These are phyloP conservation scores for Pseudonaja textilis DNA, from an alignment of 2,113 vertebrate genomes.

Conservation along the genomic window DNA sequence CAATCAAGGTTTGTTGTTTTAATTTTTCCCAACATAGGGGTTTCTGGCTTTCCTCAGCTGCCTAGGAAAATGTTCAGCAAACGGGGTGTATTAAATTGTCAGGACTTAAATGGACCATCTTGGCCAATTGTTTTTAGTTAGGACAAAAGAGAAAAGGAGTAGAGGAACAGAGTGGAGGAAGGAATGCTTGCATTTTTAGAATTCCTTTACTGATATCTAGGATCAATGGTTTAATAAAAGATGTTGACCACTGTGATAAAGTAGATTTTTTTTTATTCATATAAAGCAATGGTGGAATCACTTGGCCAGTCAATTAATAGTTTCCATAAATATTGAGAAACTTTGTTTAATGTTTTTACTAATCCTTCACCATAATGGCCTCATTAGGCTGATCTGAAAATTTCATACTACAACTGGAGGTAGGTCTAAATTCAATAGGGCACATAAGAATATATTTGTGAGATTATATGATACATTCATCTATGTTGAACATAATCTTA, in stretches of 20 bases:
- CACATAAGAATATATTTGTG: background rate
- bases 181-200: slow-evolving; percentile 41
- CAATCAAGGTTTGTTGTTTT: slow-evolving; percentile 80
- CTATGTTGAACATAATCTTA: background rate
- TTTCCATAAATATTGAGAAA: slow-evolving; percentile 21
- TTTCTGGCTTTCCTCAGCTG: slow-evolving; percentile 49
- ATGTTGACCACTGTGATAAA: background rate
- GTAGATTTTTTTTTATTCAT: background rate
- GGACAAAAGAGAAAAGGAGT: slow-evolving; percentile 33
- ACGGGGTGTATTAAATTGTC: slow-evolving; percentile 62
- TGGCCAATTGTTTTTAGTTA: slow-evolving; percentile 60
- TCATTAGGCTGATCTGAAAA: background rate
- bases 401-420: background rate
- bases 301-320: slow-evolving; percentile 10
- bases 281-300: background rate
- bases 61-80: slow-evolving; percentile 70
- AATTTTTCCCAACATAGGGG: slow-evolving; percentile 75
- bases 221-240: slow-evolving; percentile 2
- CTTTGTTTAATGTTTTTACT: slow-evolving; percentile 12
- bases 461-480: background rate
- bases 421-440: background rate
- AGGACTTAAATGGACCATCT: slow-evolving; percentile 59
- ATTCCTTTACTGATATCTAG: background rate
- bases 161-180: slow-evolving; percentile 33
- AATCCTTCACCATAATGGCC: background rate